Percentiles rank a stretch among this genome's conserved stretches.
phyloP scores from a whole-genome alignment of 2,888 invertebrate species.

The Agrilus biguttatus region DNA sequence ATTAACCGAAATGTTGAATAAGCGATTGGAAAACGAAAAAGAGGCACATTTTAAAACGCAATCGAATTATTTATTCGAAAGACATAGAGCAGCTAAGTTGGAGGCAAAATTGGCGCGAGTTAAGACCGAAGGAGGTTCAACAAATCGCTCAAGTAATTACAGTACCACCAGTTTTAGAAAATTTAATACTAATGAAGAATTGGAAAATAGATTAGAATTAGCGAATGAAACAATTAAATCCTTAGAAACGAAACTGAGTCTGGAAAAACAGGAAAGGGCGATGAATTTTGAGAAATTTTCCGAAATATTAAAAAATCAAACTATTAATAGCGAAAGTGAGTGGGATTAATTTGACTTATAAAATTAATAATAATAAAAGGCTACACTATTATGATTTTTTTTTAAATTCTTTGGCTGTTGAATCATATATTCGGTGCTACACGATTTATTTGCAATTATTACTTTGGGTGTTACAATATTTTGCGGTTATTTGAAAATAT shows the following conservation, averaged over 20 bases:
- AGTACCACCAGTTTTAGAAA: slow-evolving; percentile 3
- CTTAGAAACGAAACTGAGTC: slow-evolving; percentile 45
- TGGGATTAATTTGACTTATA: too few species aligned
- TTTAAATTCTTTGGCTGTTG: too few species aligned
- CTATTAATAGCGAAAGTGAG: not conserved
- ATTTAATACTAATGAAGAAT: slow-evolving; percentile 1
- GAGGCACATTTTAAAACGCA: slow-evolving; percentile 23
- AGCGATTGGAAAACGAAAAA: slow-evolving; percentile 41
- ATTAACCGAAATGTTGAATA: slow-evolving; percentile 40
- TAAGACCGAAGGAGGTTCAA: slow-evolving; percentile 36
- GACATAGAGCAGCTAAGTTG: slow-evolving; percentile 41
- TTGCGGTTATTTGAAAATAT: too few species aligned
- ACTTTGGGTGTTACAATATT: too few species aligned
- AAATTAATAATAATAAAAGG: too few species aligned
- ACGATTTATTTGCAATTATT: too few species aligned
- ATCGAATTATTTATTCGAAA: slow-evolving; percentile 29
- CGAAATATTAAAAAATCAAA: slow-evolving; percentile 17
- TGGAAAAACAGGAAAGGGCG: slow-evolving; percentile 47
- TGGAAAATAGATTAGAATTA: slow-evolving; percentile 37
- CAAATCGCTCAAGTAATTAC: slow-evolving; percentile 23
- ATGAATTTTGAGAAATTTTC: slow-evolving; percentile 39
- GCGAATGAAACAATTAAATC: slow-evolving; percentile 52
- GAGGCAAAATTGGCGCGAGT: slow-evolving; percentile 39
- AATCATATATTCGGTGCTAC: too few species aligned
- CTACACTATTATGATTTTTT: too few species aligned